Conservation (phyloP, 1,140 invertebrate species). For the Sycophila sp. region DNA sequence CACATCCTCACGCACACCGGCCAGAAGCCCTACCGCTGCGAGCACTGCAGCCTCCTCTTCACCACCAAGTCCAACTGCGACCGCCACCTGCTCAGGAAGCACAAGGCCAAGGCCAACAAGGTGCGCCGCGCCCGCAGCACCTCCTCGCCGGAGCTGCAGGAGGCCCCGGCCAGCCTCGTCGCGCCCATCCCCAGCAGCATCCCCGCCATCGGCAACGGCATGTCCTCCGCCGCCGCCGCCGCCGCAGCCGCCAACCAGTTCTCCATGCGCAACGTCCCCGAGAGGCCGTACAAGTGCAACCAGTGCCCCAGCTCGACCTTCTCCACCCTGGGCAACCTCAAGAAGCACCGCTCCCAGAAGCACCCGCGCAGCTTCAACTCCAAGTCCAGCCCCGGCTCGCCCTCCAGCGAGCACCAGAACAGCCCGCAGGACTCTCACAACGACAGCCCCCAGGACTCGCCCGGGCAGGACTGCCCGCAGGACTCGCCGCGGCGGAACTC, state of each 20-base stretch:
- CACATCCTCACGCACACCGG: slow-evolving; percentile 95
- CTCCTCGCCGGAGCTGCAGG: slow-evolving; percentile 52
- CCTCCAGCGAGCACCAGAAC: slow-evolving; percentile 55
- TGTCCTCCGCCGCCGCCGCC: too few relatives aligned
- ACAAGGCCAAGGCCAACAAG: slow-evolving; percentile 72
- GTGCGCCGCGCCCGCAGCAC: slow-evolving; percentile 58
- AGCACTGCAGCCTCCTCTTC: slow-evolving; percentile 89
- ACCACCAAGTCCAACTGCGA: slow-evolving; percentile 98
- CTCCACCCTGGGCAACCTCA: slow-evolving; percentile 81
- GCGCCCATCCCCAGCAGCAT: too few relatives aligned
- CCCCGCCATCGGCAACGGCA: slow-evolving; percentile 45
- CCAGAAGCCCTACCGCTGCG: slow-evolving; percentile 95
- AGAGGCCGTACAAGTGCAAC: slow-evolving; percentile 85
- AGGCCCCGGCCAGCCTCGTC: slow-evolving; percentile 34
- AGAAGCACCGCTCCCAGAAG: slow-evolving; percentile 80
- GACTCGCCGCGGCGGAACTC: too few relatives aligned
- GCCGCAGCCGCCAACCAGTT: too few relatives aligned
- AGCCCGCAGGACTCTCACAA: slow-evolving; percentile 47
- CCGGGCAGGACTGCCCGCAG: not conserved
- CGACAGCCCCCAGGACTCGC: not conserved
- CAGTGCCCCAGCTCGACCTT: slow-evolving; percentile 87
- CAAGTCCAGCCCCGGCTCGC: slow-evolving; percentile 54
- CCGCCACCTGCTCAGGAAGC: slow-evolving; percentile 89
- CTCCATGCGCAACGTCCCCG: slow-evolving; percentile 77
- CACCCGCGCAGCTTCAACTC: slow-evolving; percentile 62